These are phyloP conservation scores for Azorinus chamasolen DNA, from an alignment of 2,888 invertebrate genomes.

Conservation along the genomic window DNA sequence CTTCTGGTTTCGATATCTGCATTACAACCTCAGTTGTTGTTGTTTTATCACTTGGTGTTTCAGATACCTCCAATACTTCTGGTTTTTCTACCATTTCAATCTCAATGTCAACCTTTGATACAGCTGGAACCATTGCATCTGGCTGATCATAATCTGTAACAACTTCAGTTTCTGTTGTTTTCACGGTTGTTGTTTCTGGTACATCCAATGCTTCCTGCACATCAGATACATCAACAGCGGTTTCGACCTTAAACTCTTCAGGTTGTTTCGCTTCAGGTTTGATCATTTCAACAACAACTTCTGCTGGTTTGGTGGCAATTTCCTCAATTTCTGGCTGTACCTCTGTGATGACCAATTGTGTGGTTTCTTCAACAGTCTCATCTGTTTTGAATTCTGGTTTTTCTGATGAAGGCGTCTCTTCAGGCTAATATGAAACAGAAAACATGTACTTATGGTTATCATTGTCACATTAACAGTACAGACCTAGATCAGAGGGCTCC, in stretches of 20 bases:
- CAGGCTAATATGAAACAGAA: slow-evolving; percentile 25
- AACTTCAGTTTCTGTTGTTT: slow-evolving; percentile 40
- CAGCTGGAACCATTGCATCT: slow-evolving; percentile 42
- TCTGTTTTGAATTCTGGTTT: slow-evolving; percentile 65
- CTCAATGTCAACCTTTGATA: slow-evolving; percentile 51
- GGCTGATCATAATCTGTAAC: slow-evolving; percentile 50
- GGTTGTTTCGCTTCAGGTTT: slow-evolving; percentile 40
- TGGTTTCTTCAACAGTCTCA: slow-evolving; percentile 23
- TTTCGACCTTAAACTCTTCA: slow-evolving; percentile 3
- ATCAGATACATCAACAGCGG: slow-evolving; percentile 33
- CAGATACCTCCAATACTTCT: slow-evolving; percentile 44
- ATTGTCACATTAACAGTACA: too few species aligned
- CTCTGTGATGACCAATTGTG: slow-evolving; percentile 22
- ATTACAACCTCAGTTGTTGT: slow-evolving; percentile 27
- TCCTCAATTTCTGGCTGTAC: slow-evolving; percentile 34
- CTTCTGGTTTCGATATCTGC: slow-evolving; percentile 27
- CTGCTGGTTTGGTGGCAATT: slow-evolving; percentile 18
- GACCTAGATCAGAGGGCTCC: too few species aligned
- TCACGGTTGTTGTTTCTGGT: slow-evolving; percentile 57
- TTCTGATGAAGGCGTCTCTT: slow-evolving; percentile 55
- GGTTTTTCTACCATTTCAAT: slow-evolving; percentile 41
- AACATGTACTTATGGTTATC: background rate
- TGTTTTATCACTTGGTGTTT: slow-evolving; percentile 23
- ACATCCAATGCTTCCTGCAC: slow-evolving; percentile 42
- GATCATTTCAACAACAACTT: slow-evolving; percentile 53